These are phyloP conservation scores for Prunella strophiata DNA, from an alignment of 2,797 vertebrate species.

Conservation along the genomic window DNA sequence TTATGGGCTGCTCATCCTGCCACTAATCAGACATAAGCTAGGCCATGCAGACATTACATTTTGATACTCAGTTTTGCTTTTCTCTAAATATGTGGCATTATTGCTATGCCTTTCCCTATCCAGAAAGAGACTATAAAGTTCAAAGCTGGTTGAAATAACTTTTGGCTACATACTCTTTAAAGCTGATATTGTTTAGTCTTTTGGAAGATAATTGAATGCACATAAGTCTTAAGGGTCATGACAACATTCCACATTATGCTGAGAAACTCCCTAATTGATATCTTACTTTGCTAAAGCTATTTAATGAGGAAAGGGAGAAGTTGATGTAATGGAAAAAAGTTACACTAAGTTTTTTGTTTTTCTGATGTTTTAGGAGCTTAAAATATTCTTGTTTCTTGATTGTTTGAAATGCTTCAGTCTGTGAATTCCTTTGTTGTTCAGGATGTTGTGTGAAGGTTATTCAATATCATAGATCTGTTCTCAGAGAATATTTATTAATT, in stretches of 20 bases:
- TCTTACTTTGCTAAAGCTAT: neutral
- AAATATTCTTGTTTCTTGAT: neutral
- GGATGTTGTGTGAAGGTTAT: neutral
- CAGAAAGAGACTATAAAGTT: neutral
- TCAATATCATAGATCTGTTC: neutral
- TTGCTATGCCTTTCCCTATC: neutral
- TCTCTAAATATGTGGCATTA: neutral
- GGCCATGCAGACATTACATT: neutral
- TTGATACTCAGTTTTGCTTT: neutral
- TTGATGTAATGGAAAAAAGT: neutral
- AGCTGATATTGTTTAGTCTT: neutral
- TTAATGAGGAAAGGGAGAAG: neutral
- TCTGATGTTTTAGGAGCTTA: neutral
- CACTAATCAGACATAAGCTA: neutral
- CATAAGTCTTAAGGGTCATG: neutral
- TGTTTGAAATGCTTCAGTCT: neutral
- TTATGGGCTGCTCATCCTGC: neutral
- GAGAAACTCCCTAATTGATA: neutral
- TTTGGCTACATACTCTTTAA: neutral
- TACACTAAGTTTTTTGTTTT: neutral
- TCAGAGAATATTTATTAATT: neutral
- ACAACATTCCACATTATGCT: neutral
- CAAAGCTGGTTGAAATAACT: neutral
- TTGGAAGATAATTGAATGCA: neutral
- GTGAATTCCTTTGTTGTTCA: neutral